phyloP scores from a whole-genome alignment of 2,797 vertebrate species.

The Myotis vivesi region DNA sequence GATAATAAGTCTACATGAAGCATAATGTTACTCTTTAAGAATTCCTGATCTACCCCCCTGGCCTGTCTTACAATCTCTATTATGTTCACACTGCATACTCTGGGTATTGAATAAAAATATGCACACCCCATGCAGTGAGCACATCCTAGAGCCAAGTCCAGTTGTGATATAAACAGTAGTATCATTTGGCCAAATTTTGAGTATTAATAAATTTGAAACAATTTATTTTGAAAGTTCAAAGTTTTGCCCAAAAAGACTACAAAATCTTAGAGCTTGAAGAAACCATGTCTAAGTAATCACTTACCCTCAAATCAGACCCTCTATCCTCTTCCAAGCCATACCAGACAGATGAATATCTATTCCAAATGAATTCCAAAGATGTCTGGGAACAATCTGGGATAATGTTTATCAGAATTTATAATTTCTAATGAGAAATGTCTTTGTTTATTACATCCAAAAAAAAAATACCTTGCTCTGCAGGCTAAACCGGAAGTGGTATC shows the following conservation, averaged over 20 bases:
- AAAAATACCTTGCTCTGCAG: neutral
- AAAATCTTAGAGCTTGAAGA: neutral
- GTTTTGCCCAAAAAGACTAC: neutral
- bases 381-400: neutral
- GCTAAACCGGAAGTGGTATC: neutral
- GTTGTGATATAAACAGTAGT: neutral
- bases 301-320: neutral
- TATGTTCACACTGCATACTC: slow-evolving; percentile 93
- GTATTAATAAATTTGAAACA: neutral
- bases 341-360: neutral
- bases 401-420: neutral
- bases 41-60: neutral
- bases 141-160: slow-evolving; percentile 78
- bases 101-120: slow-evolving; percentile 87
- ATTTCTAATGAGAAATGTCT: neutral
- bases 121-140: slow-evolving; percentile 96
- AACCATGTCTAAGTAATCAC: neutral
- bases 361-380: neutral
- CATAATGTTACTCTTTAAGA: slow-evolving; percentile 6
- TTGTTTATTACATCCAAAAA: slow-evolving; percentile 6
- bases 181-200: neutral
- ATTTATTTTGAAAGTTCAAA: slow-evolving; percentile 38
- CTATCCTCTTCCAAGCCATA: neutral
- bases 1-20: slow-evolving; percentile 13
- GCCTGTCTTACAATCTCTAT: slow-evolving; percentile 75